Evolutionary conservation across 1,140 invertebrate genomes (phyloP).

Genomic region (Eupristina koningsbergeri): DNA sequence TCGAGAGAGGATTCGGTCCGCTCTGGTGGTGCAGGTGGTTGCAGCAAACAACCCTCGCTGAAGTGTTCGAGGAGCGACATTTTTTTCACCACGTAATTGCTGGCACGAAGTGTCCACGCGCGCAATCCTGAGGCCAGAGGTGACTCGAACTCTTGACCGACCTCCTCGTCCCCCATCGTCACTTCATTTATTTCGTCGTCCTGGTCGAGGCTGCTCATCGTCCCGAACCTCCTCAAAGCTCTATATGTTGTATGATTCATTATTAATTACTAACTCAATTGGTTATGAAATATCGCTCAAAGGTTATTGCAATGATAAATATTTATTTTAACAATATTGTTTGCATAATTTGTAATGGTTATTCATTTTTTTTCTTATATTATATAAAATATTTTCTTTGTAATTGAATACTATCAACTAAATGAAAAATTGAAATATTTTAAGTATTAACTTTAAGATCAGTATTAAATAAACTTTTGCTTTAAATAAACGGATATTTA

Average conservation of each 20-base stretch:
- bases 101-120: conserved; percentile 85
- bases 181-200: conserved; percentile 74
- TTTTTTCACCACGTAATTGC: conserved; percentile 85
- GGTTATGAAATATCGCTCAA: no score
- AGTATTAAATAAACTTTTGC: no score
- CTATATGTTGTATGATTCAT: conserved; percentile 48
- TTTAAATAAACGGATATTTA: no score
- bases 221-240: conserved; percentile 78
- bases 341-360: no score
- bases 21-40: conserved; percentile 68
- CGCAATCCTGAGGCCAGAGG: conserved; percentile 67
- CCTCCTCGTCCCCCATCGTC: conserved; percentile 36
- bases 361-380: no score
- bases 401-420: no score
- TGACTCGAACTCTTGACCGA: conserved; percentile 52
- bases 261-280: no score
- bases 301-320: no score
- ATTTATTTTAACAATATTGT: neutral
- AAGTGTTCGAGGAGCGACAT: conserved; percentile 81
- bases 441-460: no score
- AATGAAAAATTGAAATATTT: no score
- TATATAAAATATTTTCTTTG: no score
- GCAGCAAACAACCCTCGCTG: conserved; percentile 73
- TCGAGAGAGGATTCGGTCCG: conserved; percentile 69
- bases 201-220: conserved; percentile 83